Base-by-base conservation (phyloP, 1,140 invertebrate species). In the Drosophila navojoa region DNA sequence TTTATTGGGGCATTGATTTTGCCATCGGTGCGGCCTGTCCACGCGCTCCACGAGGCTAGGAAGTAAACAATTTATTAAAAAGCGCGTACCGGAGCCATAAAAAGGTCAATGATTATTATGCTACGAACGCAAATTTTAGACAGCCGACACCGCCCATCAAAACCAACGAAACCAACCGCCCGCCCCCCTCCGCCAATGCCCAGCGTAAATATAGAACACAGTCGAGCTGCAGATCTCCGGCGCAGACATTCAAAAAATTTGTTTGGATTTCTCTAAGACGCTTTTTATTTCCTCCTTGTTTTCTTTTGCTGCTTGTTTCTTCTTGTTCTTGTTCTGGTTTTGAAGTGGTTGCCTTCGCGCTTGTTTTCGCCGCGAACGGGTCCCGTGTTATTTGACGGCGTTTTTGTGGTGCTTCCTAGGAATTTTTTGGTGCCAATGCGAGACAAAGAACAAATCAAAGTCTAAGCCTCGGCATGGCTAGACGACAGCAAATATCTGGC, bases 61-160 rank as follows among this genome's bases (percentile, higher is more conserved):
- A 81, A 77, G 77, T 86, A 81, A 84, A 84, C 81, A 87, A 86
- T 87, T 86, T 81, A 86, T 86, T 86, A 87, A 87, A 86, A 81
- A 74, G 78, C 78, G 71, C 75, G 71, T 78, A 61, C 59, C 70
- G 75, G 47, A 68, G 63, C 75, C 71, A 81, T 86, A 86, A 86
- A 86, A 86, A 86, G 81, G 82, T 86, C 71, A 81, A 81, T 78
- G 81, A 76, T 85, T 86, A 86, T 81, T 75, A 81, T 86, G 75
- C 70, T 69, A 49, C 42, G 55, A 72, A 86, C 77, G 74, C 77
- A 77, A 79, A 84, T 68, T 71, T 15, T 49, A 40, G 38, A 47
- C 19, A 29, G 27, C 27, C 27, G 19, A 22, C 19, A 22, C 19
- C 19, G 19, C 19, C 19, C 19, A 22, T 22, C 19, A 22, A 1